Evolutionary conservation across 30 jellyfish, hydroid and myxozoan genomes (phyloP).

Genomic region (Aurelia coerulea): DNA sequence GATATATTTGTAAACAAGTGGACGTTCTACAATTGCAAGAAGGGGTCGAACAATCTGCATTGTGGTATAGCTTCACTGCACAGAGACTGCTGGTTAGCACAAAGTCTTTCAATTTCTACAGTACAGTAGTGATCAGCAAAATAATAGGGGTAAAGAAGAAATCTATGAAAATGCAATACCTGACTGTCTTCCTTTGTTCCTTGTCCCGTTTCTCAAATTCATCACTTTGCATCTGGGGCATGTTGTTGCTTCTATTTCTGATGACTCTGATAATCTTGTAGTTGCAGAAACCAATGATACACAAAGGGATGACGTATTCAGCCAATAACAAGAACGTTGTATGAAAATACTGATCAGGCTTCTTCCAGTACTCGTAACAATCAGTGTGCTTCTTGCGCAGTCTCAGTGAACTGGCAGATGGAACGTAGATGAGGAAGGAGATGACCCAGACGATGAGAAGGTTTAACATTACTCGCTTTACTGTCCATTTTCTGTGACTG

Average conservation of each 20-base stretch:
- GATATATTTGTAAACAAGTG: too few species aligned
- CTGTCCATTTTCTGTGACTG: slow-evolving; percentile 41
- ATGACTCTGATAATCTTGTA: slow-evolving; percentile 31
- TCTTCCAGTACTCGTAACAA: slow-evolving; percentile 11
- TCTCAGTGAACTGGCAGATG: slow-evolving; percentile 13
- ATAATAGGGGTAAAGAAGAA: too few species aligned
- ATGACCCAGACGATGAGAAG: slow-evolving; percentile 31
- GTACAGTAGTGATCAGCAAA: too few species aligned
- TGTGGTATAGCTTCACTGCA: too few species aligned
- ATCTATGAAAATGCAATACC: background rate
- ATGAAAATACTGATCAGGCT: background rate
- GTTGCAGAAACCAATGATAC: slow-evolving; percentile 46
- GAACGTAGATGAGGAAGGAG: slow-evolving; percentile 38
- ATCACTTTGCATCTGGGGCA: background rate
- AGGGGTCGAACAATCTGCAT: too few species aligned
- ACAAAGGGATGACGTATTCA: slow-evolving; percentile 46
- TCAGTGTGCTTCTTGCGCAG: background rate
- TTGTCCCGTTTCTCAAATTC: slow-evolving; percentile 11
- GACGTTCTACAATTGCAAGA: too few species aligned
- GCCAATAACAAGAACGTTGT: background rate
- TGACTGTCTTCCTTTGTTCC: slow-evolving; percentile 51
- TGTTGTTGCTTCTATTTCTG: background rate
- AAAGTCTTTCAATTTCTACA: too few species aligned
- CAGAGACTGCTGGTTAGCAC: too few species aligned
- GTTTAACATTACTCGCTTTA: slow-evolving; percentile 13